Base-by-base conservation (phyloP, 2,888 invertebrate genomes). In the Himalopsyche anomala region DNA sequence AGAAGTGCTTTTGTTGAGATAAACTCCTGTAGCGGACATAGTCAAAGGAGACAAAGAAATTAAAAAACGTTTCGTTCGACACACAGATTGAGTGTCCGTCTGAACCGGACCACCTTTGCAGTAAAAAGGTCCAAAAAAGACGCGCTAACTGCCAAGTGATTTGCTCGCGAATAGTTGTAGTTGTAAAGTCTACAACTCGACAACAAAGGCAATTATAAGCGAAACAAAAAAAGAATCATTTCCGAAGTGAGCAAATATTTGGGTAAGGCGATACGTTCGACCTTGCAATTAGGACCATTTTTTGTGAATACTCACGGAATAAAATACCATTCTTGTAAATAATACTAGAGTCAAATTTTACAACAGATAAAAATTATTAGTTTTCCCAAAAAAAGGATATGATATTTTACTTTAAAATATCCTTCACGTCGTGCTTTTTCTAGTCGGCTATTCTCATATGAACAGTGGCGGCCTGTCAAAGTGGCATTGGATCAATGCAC, bases 201-300 rank as follows among this genome's bases (percentile, higher is more conserved):
- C 45, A 45, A 85, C 81, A 85, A 82, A 85, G 85, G 80, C 51
- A 85, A 85, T 85, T 82, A 82, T 54, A 74, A 85, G 45, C 80
- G 62, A 81, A 69, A 82, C 74, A 81, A 84, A 85, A 85, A 82
- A 82, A 81, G 56, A 81, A 81, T 81, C 74, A 74, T 45, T 55
- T 81, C 74, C 54, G 19, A 74, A 74, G 36, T 36, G 81, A 82
- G 81, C 82, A 82, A 85, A 85, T 85, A 85, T 85, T 82, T 55
- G 74, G 54, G 69, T 40, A 74, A 74, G 74, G 74, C 55, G 81
- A 85, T 85, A 81, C 28, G 79, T 79, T 82, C 85, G 85, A 40
- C 85, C 85, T 85, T 85, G 85, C 40, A 81, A 74, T 81, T 69
- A 81, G 54, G 45, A 55, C 55, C 56, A 54, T 84, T 80, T 55